Base-by-base conservation (phyloP, 2,113 vertebrate species). In the Daubentonia madagascariensis region DNA sequence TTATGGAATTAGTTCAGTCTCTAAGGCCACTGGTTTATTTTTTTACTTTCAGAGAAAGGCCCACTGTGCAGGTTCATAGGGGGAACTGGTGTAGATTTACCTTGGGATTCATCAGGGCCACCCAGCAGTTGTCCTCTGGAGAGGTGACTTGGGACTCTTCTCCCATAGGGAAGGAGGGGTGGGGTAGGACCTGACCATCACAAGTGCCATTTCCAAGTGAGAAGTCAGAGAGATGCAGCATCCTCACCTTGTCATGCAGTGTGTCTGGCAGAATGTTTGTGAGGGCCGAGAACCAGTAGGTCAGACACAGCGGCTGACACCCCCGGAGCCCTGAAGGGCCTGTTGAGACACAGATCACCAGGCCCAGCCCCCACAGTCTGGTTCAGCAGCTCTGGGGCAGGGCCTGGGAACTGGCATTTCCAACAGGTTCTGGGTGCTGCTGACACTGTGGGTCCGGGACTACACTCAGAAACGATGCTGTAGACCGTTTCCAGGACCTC, bases 371-470 rank as follows among this genome's bases (percentile, higher is more conserved):
- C 40, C 23, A 73, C 12, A 73, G 70, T 75, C 61, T 6, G 11
- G 22, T 35, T 54, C n/a, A 1, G 28, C 57, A 79, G 76, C 57
- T 22, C 3, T 0, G 11, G 13, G 63, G 4, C 3, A 9, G 68
- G 54, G n/a, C 43, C 32, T n/a, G n/a, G n/a, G 54, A 10, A 35
- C 11, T 6, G 20, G 28, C 17, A 12, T 54, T 45, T 61, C 80
- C 59, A 3, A 61, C 23, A 23, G 18, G 13, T 1, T 45, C 40
- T 28, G 6, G 61, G 35, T 8, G 59, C 37, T 16, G 3, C 25
- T 16, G 50, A 4, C 0, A 2, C 35, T 18, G 45, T 18, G 2
- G 9, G 30, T 37, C 17, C 1, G 12, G 0, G 40, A 50, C 70
- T 25, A 22, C 35, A 28, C 16, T 9, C 5, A 32, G 50, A n/a